Percentiles rank a stretch among this genome's conserved stretches.
Evolutionary conservation across 37 sponge, comb jelly and placozoan species (phyloP).

Genomic region (Lycopodina hypogea): DNA sequence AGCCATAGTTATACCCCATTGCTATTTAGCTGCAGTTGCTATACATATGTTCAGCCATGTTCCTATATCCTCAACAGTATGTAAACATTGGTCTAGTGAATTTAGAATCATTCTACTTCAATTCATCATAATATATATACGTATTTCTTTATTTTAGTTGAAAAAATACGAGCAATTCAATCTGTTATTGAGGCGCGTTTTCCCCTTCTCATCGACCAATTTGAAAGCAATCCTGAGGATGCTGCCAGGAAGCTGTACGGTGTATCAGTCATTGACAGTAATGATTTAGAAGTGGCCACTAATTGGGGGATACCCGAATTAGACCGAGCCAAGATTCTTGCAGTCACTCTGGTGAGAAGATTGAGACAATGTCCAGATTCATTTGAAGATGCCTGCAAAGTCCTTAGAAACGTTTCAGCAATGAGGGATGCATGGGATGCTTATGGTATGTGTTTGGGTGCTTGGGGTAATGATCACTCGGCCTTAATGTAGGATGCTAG

Average conservation of each 20-base stretch:
- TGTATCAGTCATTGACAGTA: neutral
- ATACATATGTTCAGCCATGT: too few relatives aligned
- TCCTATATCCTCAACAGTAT: too few relatives aligned
- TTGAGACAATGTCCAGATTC: neutral
- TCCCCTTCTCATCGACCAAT: neutral
- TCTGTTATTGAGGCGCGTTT: neutral
- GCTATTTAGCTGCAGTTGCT: too few relatives aligned
- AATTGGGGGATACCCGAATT: neutral
- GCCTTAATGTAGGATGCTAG: too few relatives aligned
- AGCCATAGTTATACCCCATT: too few relatives aligned
- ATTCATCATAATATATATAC: too few relatives aligned
- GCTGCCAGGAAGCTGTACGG: slow-evolving; percentile 2
- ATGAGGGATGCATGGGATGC: neutral
- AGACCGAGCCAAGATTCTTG: slow-evolving; percentile 4
- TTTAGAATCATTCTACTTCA: too few relatives aligned
- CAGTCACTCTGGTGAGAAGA: neutral
- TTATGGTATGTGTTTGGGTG: neutral
- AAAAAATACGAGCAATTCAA: neutral
- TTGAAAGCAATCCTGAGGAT: neutral
- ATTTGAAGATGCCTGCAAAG: slow-evolving; percentile 12
- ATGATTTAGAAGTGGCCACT: slow-evolving; percentile 5
- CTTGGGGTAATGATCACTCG: too few relatives aligned
- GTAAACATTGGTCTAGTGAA: too few relatives aligned
- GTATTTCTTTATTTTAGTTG: neutral
- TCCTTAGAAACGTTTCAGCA: neutral